phyloP scores from a whole-genome alignment of 2,888 invertebrate genomes.

The Bruchidius siliquastri region DNA sequence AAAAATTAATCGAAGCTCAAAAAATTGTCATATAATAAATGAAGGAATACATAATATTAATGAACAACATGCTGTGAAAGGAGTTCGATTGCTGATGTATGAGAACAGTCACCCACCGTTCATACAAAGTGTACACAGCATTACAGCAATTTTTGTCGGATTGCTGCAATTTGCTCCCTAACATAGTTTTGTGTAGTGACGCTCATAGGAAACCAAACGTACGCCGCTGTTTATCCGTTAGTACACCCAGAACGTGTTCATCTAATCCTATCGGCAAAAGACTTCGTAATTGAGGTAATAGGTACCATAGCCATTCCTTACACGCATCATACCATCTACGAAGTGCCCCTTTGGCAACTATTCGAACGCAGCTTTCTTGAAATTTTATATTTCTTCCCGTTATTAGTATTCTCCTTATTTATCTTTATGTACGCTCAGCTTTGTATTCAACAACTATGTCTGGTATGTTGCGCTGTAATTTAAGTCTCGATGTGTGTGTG shows the following conservation, averaged over 20 bases:
- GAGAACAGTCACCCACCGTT: no score
- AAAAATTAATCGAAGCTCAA: no score
- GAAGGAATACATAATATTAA: no score
- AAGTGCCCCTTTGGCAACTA: slow-evolving; percentile 12
- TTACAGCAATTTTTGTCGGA: no score
- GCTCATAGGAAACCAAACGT: neutral
- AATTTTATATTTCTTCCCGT: slow-evolving; percentile 15
- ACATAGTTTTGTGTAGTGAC: no score
- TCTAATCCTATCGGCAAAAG: slow-evolving; percentile 16
- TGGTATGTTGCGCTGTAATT: neutral
- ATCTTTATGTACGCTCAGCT: slow-evolving; percentile 4
- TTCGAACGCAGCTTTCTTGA: slow-evolving; percentile 9
- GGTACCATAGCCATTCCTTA: slow-evolving; percentile 18
- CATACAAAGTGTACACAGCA: no score
- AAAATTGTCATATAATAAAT: no score
- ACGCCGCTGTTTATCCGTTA: neutral
- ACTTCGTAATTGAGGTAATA: slow-evolving; percentile 22
- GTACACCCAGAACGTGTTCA: slow-evolving; percentile 3
- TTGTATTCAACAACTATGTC: slow-evolving; percentile 3
- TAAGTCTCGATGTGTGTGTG: neutral
- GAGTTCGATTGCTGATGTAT: no score
- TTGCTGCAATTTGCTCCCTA: no score
- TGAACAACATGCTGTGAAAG: no score
- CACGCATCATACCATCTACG: slow-evolving; percentile 21
- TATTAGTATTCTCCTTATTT: slow-evolving; percentile 18